Conservation (phyloP, 2,888 invertebrate genomes). For the Eumerus sabulonum region DNA sequence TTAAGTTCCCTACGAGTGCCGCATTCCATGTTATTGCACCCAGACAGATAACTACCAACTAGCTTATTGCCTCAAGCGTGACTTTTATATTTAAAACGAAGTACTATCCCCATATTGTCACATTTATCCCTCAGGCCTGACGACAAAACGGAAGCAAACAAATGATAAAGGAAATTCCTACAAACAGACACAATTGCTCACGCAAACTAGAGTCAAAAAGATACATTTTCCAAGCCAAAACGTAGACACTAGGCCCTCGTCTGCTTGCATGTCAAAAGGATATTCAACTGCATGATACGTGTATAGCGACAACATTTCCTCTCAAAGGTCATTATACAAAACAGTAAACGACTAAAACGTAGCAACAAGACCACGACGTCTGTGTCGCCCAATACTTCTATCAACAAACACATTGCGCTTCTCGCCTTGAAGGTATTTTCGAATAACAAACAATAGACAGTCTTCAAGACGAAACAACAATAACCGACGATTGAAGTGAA, state of each 20-base stretch:
- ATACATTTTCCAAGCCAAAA: slow-evolving; percentile 17
- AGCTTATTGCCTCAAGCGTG: neutral
- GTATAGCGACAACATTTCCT: slow-evolving; percentile 36
- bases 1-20: too few relatives aligned
- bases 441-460: neutral
- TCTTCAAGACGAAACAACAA: neutral
- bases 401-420: slow-evolving; percentile 15
- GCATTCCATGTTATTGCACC: too few relatives aligned
- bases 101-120: too few relatives aligned
- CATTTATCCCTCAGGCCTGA: too few relatives aligned
- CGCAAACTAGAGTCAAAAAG: slow-evolving; percentile 8
- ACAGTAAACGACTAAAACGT: neutral
- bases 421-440: slow-evolving; percentile 40
- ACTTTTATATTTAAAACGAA: too few relatives aligned
- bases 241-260: slow-evolving; percentile 14
- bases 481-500: slow-evolving; percentile 12
- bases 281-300: slow-evolving; percentile 39
- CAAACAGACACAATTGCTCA: slow-evolving; percentile 9
- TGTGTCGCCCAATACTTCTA: neutral
- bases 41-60: too few relatives aligned
- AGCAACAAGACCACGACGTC: neutral
- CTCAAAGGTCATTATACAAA: neutral
- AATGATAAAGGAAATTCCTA: neutral
- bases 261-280: slow-evolving; percentile 57
- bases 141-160: too few relatives aligned